Percentiles rank a stretch among this genome's conserved stretches.
Conservation (phyloP, 2,797 vertebrate genomes). For the Odontamblyopus lacepedii region DNA sequence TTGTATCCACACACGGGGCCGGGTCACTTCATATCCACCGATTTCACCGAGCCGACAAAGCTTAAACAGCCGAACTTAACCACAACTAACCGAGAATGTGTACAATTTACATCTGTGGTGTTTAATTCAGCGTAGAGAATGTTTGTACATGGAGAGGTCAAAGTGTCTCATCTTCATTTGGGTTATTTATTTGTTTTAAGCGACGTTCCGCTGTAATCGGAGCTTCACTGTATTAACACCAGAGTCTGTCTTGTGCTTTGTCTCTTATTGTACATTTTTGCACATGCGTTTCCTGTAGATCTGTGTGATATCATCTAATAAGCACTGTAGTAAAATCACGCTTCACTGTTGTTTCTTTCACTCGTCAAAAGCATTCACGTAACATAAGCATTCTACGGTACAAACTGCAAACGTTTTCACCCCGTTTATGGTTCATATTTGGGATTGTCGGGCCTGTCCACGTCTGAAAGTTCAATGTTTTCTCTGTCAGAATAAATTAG, state of each 20-base stretch:
- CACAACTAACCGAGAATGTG: slow-evolving; percentile 62
- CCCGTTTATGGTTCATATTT: not conserved
- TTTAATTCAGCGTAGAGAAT: slow-evolving; percentile 43
- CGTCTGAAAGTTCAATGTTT: not conserved
- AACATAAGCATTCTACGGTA: too few relatives aligned
- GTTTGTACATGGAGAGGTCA: slow-evolving; percentile 31
- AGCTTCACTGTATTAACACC: slow-evolving; percentile 47
- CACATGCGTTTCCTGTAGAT: slow-evolving; percentile 45
- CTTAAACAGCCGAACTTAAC: slow-evolving; percentile 72
- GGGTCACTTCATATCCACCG: too few relatives aligned
- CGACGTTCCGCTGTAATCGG: slow-evolving; percentile 35
- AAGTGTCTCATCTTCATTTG: slow-evolving; percentile 44
- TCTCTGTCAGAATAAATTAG: too few relatives aligned
- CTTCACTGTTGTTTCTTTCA: not conserved
- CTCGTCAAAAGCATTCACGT: not conserved
- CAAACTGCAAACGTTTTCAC: not conserved
- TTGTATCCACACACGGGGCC: slow-evolving; percentile 4
- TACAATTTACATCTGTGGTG: slow-evolving; percentile 31
- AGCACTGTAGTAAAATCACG: slow-evolving; percentile 50
- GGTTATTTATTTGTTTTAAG: slow-evolving; percentile 73
- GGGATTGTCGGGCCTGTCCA: not conserved
- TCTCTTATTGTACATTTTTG: slow-evolving; percentile 35
- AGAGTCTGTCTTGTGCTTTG: slow-evolving; percentile 49
- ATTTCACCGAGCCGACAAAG: slow-evolving; percentile 66
- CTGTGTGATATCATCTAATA: slow-evolving; percentile 55